Conservation (phyloP, 1,140 invertebrate species). For the Eupristina koningsbergeri region DNA sequence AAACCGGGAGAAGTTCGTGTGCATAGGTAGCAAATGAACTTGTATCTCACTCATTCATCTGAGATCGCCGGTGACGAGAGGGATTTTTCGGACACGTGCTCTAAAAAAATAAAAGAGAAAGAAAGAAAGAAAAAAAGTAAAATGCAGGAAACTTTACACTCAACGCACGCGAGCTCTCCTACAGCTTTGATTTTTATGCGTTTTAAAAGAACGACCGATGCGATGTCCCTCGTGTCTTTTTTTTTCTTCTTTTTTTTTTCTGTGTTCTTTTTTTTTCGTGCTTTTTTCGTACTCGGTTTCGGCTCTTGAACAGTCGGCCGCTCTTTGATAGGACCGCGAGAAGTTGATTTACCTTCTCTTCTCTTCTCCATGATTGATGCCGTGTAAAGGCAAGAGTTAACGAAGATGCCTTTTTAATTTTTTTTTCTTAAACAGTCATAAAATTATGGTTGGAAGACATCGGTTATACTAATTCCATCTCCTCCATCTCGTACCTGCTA, state of each 20-base stretch:
- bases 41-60: slow-evolving; percentile 40
- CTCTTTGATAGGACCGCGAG: slow-evolving; percentile 7
- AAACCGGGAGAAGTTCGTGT: not conserved
- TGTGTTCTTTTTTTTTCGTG: not conserved
- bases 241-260: no score
- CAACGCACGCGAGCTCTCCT: not conserved
- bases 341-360: not conserved
- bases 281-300: not conserved
- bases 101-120: no score
- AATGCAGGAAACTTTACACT: not conserved
- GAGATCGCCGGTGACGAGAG: not conserved
- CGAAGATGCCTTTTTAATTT: not conserved
- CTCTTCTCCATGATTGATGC: slow-evolving; percentile 36
- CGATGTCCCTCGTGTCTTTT: not conserved
- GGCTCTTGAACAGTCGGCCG: not conserved
- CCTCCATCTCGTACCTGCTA: not conserved
- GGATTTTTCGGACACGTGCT: slow-evolving; percentile 22
- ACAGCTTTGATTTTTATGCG: slow-evolving; percentile 32
- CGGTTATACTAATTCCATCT: slow-evolving; percentile 17
- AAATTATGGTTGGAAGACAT: not conserved
- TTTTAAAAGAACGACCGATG: slow-evolving; percentile 29
- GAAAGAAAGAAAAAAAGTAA: no score
- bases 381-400: slow-evolving; percentile 5
- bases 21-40: slow-evolving; percentile 36
- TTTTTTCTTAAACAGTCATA: not conserved